These are phyloP conservation scores for Leucosticte australis DNA, from an alignment of 2,113 vertebrate species.

Conservation along the genomic window DNA sequence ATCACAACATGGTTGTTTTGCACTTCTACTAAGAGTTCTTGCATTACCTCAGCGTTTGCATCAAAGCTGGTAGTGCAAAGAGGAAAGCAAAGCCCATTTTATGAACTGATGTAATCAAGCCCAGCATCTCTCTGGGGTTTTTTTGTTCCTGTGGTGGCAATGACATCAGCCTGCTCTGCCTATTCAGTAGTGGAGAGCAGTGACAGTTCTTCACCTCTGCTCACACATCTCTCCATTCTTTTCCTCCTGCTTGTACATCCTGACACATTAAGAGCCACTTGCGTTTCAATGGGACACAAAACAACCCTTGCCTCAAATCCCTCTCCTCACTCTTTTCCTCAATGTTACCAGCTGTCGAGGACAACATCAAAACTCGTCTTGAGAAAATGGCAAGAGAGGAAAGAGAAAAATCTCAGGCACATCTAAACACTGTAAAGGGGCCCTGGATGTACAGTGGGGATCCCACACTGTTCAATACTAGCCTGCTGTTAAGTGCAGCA, in stretches of 20 bases:
- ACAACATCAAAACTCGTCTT: background rate
- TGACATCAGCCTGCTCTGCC: background rate
- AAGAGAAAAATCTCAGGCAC: background rate
- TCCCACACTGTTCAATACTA: background rate
- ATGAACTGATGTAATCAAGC: constrained; percentile 14
- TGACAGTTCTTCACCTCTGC: background rate
- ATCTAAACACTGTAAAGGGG: background rate
- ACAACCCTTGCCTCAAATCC: background rate
- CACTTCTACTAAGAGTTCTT: background rate
- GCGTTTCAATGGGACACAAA: background rate
- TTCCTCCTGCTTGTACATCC: background rate
- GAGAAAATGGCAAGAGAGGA: background rate
- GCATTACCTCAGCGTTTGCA: constrained; percentile 16
- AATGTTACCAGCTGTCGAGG: background rate
- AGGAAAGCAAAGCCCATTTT: constrained; percentile 21
- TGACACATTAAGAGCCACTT: background rate
- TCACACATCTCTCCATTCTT: background rate
- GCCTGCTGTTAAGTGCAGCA: background rate
- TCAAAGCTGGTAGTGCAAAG: constrained; percentile 16
- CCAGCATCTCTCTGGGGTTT: background rate
- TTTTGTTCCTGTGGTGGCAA: constrained; percentile 16
- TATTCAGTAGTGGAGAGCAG: background rate
- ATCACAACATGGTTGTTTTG: background rate
- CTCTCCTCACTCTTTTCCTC: background rate
- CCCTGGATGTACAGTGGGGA: background rate